These are phyloP conservation scores for Globia sparganii DNA, from an alignment of 2,888 invertebrate genomes.

Conservation along the genomic window DNA sequence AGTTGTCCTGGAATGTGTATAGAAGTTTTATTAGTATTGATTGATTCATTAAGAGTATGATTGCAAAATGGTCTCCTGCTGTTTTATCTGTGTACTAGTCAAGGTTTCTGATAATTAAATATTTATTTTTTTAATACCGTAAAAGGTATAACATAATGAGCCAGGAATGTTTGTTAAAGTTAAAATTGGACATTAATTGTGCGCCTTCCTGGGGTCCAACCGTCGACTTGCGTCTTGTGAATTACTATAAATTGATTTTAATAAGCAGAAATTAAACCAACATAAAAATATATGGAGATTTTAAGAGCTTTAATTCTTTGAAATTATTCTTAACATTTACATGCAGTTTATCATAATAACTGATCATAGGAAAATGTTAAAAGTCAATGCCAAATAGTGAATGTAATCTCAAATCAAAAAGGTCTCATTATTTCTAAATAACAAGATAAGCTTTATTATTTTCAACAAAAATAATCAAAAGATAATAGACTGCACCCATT, in stretches of 20 bases:
- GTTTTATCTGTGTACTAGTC: not conserved
- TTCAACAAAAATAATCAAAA: constrained; percentile 10
- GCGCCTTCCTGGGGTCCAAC: not conserved
- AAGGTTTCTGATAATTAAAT: not conserved
- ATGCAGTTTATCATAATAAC: not conserved
- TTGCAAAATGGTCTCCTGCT: not conserved
- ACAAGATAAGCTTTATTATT: constrained; percentile 34
- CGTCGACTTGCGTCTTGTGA: accelerated
- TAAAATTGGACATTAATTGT: not conserved
- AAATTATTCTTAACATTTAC: constrained; percentile 22
- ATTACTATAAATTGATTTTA: not conserved
- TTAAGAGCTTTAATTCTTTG: not conserved
- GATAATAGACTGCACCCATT: constrained; percentile 27
- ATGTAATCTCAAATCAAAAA: not conserved
- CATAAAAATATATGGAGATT: not conserved
- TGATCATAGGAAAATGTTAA: constrained; percentile 4
- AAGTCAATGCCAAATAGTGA: constrained; percentile 20
- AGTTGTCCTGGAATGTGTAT: constrained; percentile 94
- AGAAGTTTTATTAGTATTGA: constrained; percentile 2
- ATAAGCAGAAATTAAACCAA: not conserved
- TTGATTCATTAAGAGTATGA: too few species aligned
- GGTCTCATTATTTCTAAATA: constrained; percentile 6
- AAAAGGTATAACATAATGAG: not conserved
- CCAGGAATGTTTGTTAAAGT: not conserved
- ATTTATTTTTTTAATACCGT: not conserved